These are phyloP conservation scores for Rhodophaea formosa DNA, from an alignment of 2,888 invertebrate genomes.

Conservation along the genomic window DNA sequence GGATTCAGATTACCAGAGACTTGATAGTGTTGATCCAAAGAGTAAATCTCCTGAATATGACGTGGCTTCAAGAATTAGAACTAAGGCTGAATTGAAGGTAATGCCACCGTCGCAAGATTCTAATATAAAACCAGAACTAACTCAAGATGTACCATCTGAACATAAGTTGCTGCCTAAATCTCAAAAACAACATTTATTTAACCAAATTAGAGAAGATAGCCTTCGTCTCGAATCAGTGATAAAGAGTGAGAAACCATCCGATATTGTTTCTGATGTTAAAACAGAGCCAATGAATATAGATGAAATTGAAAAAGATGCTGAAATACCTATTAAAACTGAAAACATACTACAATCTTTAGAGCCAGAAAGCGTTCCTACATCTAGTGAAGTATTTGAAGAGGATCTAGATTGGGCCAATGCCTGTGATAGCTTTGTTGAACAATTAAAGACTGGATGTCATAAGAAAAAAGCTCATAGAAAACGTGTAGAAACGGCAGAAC, in stretches of 20 bases:
- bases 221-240: constrained; percentile 79
- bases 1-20: constrained; percentile 66
- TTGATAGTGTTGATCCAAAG: constrained; percentile 53
- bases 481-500: constrained; percentile 54
- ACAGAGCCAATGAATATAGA: constrained; percentile 85
- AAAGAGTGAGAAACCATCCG: constrained; percentile 81
- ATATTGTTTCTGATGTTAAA: constrained; percentile 82
- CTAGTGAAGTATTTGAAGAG: constrained; percentile 39
- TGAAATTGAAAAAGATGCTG: constrained; percentile 82
- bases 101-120: constrained; percentile 69
- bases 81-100: constrained; percentile 91
- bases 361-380: constrained; percentile 32
- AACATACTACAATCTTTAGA: constrained; percentile 46
- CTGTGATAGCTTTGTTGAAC: constrained; percentile 90
- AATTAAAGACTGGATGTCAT: constrained; percentile 82
- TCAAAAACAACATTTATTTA: constrained; percentile 69
- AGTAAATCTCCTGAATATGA: constrained; percentile 71
- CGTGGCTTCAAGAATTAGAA: constrained; percentile 88
- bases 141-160: constrained; percentile 36
- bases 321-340: constrained; percentile 67
- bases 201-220: constrained; percentile 72
- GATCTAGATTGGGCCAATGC: constrained; percentile 84
- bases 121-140: constrained; percentile 44
- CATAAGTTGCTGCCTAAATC: constrained; percentile 66
- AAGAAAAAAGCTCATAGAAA: constrained; percentile 81